Percentiles rank a stretch among this genome's conserved stretches.
phyloP scores from a whole-genome alignment of 2,888 invertebrate species.

The Encarsia formosa region DNA sequence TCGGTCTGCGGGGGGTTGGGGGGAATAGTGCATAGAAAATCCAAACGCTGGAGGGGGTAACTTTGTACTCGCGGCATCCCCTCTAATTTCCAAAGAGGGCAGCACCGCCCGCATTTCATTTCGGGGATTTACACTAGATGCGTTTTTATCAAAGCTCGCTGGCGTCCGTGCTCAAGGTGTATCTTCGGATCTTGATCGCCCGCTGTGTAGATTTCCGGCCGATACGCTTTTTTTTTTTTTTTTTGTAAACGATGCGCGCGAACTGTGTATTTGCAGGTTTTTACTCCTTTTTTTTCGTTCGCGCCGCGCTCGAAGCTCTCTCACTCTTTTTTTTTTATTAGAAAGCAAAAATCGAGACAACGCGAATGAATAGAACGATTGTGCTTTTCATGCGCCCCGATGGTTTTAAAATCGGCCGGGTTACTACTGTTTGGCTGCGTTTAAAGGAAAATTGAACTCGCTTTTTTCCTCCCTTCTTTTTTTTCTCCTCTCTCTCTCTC shows the following conservation, averaged over 20 bases:
- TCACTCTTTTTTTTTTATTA: neutral
- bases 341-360: neutral
- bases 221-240: too few species aligned
- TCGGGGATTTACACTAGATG: too few species aligned
- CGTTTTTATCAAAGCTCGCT: too few species aligned
- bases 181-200: too few species aligned
- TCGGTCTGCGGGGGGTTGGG: conserved; percentile 33
- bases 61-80: conserved; percentile 38
- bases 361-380: neutral
- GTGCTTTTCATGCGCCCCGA: neutral
- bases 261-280: neutral
- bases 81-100: conserved; percentile 45
- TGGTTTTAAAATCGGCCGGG: neutral
- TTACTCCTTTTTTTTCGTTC: neutral
- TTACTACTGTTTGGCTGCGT: too few species aligned
- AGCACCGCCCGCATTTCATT: conserved; percentile 33
- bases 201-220: neutral
- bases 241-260: neutral
- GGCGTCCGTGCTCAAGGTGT: too few species aligned
- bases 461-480: too few species aligned
- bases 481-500: too few species aligned
- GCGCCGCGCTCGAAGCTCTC: neutral
- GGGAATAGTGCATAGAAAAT: conserved; percentile 46
- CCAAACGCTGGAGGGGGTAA: conserved; percentile 36
- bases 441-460: too few species aligned